A percentile compares a stretch with the other conserved stretches of the same genome.
phyloP scores from a whole-genome alignment of 1,140 invertebrate genomes.

The Drosophila yakuba region DNA sequence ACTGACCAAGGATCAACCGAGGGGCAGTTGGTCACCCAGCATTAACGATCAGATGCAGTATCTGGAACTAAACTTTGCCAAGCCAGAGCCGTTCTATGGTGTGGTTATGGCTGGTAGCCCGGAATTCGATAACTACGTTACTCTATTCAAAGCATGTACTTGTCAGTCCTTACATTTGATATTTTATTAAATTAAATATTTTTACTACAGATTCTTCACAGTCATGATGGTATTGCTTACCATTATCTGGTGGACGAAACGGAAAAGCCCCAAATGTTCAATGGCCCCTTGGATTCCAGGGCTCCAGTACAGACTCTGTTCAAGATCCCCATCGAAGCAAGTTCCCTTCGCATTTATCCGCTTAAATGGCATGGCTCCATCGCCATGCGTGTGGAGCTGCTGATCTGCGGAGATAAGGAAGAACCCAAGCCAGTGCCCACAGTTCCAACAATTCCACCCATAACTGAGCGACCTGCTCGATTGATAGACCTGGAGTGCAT shows the following conservation, averaged over 20 bases:
- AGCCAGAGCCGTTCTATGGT: conserved; percentile 89
- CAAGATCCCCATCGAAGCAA: conserved; percentile 89
- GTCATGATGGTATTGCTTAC: conserved; percentile 87
- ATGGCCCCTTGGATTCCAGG: conserved; percentile 88
- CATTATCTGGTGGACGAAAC: conserved; percentile 85
- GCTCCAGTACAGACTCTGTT: conserved; percentile 88
- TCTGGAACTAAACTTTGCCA: conserved; percentile 89
- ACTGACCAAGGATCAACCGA: conserved; percentile 82
- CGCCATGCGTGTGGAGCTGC: conserved; percentile 89
- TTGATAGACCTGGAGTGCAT: conserved; percentile 84
- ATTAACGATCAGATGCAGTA: conserved; percentile 87
- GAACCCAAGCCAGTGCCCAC: not conserved
- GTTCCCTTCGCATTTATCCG: conserved; percentile 89
- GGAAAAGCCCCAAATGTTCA: conserved; percentile 87
- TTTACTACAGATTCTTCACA: conserved; percentile 87
- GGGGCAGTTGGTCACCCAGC: conserved; percentile 88
- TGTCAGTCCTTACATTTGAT: not conserved
- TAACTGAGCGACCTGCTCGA: conserved; percentile 47
- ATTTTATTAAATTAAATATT: not conserved
- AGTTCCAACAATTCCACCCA: conserved; percentile 27
- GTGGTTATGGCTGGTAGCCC: conserved; percentile 89
- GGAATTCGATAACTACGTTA: conserved; percentile 89
- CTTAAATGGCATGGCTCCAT: conserved; percentile 91
- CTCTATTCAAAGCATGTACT: conserved; percentile 87
- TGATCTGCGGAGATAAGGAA: conserved; percentile 87